These are phyloP conservation scores for Mormyrus hasselquistii DNA, from an alignment of 2,797 vertebrate genomes.

Conservation along the genomic window DNA sequence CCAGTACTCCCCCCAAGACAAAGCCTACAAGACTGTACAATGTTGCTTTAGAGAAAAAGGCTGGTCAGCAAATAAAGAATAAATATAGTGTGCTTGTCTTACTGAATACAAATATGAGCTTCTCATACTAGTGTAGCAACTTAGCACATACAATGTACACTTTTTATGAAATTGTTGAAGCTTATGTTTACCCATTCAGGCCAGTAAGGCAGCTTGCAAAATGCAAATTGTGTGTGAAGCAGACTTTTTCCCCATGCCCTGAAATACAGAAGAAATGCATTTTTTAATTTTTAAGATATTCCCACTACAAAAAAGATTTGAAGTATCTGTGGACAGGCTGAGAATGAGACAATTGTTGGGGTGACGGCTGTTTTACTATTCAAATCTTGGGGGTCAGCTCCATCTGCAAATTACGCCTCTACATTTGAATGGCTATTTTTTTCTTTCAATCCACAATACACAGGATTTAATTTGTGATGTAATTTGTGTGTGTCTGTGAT, in stretches of 20 bases:
- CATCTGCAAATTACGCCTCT: background rate
- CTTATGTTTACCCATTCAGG: background rate
- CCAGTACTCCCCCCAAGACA: background rate
- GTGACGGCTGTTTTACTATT: background rate
- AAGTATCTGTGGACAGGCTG: background rate
- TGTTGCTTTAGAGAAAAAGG: background rate
- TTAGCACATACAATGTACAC: background rate
- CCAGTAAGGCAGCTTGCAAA: background rate
- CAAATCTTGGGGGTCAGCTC: background rate
- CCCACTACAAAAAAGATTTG: background rate
- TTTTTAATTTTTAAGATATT: background rate
- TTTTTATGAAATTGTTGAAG: background rate
- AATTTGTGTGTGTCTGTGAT: background rate
- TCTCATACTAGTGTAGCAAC: background rate
- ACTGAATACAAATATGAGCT: background rate
- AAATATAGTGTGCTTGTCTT: background rate
- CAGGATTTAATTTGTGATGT: background rate
- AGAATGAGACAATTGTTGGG: background rate
- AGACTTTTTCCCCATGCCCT: background rate
- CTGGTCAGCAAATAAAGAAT: background rate
- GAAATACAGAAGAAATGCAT: background rate
- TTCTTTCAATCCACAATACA: background rate
- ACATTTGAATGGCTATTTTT: background rate
- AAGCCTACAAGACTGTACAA: background rate
- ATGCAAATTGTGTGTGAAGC: background rate